A percentile compares a stretch with the other conserved stretches of the same genome.
Evolutionary conservation across 2,888 invertebrate genomes (phyloP).

Genomic region (Anagyrus pseudococci): DNA sequence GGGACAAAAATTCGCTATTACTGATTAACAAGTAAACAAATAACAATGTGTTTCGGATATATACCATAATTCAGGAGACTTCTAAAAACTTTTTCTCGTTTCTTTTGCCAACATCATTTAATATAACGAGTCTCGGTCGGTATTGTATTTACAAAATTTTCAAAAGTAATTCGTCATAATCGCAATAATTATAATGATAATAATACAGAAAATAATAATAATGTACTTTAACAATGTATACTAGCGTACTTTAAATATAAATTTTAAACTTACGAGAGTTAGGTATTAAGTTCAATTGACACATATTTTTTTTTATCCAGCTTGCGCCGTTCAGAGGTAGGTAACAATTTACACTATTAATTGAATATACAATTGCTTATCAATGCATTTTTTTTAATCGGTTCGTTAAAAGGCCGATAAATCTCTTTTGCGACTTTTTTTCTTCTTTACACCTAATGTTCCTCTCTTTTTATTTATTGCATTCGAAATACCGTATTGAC

Average conservation of each 20-base stretch:
- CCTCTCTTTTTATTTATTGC: neutral
- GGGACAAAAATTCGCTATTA: constrained; percentile 50
- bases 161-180: neutral
- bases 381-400: constrained; percentile 15
- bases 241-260: neutral
- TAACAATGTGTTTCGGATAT: constrained; percentile 55
- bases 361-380: constrained; percentile 7
- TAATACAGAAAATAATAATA: too few relatives aligned
- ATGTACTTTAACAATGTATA: too few relatives aligned
- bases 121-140: too few relatives aligned
- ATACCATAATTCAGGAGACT: too few relatives aligned
- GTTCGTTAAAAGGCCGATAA: constrained; percentile 4
- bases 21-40: constrained; percentile 56
- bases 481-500: neutral
- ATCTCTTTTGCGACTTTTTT: neutral
- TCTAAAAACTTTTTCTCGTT: too few relatives aligned
- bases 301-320: constrained; percentile 11
- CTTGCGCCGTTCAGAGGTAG: neutral
- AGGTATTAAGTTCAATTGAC: constrained; percentile 3
- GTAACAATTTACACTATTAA: constrained; percentile 8
- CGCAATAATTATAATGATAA: neutral
- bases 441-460: neutral
- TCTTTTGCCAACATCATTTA: too few relatives aligned
- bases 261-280: neutral
- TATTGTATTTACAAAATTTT: neutral